Percentiles rank a stretch among this genome's conserved stretches.
phyloP scores from a whole-genome alignment of 2,113 vertebrate genomes.

The Odocoileus virginianus region DNA sequence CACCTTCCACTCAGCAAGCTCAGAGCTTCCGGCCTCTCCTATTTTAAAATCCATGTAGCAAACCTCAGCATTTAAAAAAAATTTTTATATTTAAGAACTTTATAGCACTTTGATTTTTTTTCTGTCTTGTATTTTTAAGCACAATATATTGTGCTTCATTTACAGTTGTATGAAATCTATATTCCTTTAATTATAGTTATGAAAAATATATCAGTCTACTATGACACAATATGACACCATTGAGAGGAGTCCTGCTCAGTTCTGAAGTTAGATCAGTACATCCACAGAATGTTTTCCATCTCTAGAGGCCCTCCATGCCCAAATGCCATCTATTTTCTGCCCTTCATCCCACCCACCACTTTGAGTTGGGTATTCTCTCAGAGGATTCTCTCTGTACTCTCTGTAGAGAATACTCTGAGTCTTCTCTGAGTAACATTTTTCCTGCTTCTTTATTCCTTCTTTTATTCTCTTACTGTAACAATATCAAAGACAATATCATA shows the following conservation, averaged over 20 bases:
- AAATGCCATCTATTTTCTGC: not conserved
- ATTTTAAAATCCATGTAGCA: not conserved
- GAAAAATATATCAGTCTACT: not conserved
- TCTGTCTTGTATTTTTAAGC: not conserved
- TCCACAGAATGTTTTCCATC: not conserved
- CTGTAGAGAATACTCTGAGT: not conserved
- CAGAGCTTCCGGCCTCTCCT: not conserved
- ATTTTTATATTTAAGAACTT: not conserved
- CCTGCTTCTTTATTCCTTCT: not conserved
- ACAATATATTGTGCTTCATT: not conserved
- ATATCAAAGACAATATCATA: not conserved
- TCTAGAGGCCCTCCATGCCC: not conserved
- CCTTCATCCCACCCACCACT: not conserved
- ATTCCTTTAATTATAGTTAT: not conserved
- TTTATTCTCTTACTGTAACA: not conserved
- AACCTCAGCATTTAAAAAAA: not conserved
- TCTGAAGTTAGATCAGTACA: conserved; percentile 39
- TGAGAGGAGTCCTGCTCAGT: not conserved
- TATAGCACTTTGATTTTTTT: not conserved
- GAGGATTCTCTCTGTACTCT: not conserved
- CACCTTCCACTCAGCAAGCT: not conserved
- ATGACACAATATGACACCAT: not conserved
- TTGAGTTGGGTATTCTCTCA: not conserved
- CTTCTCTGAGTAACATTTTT: not conserved
- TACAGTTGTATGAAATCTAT: not conserved